Conservation (phyloP, 2,888 invertebrate genomes). For the Pegoplata infirma region DNA sequence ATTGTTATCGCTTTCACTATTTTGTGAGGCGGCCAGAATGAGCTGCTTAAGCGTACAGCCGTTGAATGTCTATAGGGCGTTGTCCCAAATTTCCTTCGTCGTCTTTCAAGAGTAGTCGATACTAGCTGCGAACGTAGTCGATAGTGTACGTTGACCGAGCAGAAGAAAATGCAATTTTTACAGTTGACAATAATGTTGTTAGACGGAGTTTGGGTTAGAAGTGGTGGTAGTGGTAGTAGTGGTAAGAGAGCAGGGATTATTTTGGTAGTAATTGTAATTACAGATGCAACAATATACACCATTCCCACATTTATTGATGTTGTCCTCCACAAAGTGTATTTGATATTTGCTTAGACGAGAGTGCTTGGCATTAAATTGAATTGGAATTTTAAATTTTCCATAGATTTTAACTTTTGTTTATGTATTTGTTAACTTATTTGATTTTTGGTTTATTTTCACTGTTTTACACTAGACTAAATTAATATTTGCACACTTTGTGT, state of each 20-base stretch:
- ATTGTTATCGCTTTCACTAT: slow-evolving; percentile 77
- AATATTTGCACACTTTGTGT: slow-evolving; percentile 28
- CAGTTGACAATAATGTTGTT: background rate
- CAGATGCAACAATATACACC: slow-evolving; percentile 57
- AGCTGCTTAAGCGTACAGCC: slow-evolving; percentile 68
- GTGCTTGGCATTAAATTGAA: slow-evolving; percentile 26
- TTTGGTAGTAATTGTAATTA: slow-evolving; percentile 47
- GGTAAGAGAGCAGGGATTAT: slow-evolving; percentile 27
- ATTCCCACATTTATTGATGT: slow-evolving; percentile 59
- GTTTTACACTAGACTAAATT: slow-evolving; percentile 3
- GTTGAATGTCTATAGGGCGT: slow-evolving; percentile 50
- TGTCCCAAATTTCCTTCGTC: background rate
- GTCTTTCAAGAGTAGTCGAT: background rate
- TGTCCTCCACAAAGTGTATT: background rate
- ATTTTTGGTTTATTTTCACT: background rate
- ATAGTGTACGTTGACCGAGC: background rate
- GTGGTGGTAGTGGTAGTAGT: slow-evolving; percentile 34
- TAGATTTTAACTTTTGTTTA: background rate
- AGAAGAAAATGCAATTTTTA: background rate
- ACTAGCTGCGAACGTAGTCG: background rate
- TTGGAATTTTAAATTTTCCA: background rate
- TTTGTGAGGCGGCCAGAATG: slow-evolving; percentile 79
- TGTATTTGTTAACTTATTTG: background rate
- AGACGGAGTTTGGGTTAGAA: slow-evolving; percentile 16
- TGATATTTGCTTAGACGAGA: background rate